Base-by-base conservation (phyloP, 2,797 vertebrate species). In the Parambassis ranga region DNA sequence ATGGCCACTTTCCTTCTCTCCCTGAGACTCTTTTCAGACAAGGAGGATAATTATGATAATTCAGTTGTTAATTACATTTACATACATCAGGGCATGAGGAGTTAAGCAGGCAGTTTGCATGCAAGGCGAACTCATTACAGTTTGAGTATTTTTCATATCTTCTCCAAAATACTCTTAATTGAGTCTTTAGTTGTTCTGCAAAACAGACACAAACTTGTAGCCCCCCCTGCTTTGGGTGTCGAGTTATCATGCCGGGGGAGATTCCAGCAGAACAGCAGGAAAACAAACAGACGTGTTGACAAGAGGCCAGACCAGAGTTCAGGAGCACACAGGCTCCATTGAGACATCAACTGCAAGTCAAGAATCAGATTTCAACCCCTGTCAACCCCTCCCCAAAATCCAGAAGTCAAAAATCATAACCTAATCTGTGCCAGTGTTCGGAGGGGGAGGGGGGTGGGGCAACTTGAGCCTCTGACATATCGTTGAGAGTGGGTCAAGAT, bases 21-120 rank as follows among this genome's bases (percentile, higher is more conserved):
- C 20, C 53, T 10, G 41, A 70, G 72, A 71, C 77, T 84, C 87
- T 84, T 87, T 77, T 73, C 75, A 86, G 82, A 90, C 82, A 82
- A 84, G 73, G 71, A 87, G 81, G 75, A 79, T 83, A 90, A 91
- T 93, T 90, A 91, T 89, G 86, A 92, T 90, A 87, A 90, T 90
- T 89, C 73, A 80, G 68, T 78, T 87, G 85, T 91, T 93, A 92
- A 93, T 93, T 89, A 90, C 84, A 90, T 91, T 90, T 89, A 87
- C 88, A 90, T 91, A 89, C 78, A 81, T 89, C 78, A 64, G 69
- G 76, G 85, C 38, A 33, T 58, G 68, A 88, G 81, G 65, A 82
- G 72, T 63, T 49, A 65, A 82, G 77, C 63, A 77, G 70, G 73
- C 71, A 77, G 82, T 84, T 69, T 83, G 80, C 76, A 82, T 66